Conservation (phyloP, 2,113 vertebrate genomes). For the Sphaerodactylus townsendi region DNA sequence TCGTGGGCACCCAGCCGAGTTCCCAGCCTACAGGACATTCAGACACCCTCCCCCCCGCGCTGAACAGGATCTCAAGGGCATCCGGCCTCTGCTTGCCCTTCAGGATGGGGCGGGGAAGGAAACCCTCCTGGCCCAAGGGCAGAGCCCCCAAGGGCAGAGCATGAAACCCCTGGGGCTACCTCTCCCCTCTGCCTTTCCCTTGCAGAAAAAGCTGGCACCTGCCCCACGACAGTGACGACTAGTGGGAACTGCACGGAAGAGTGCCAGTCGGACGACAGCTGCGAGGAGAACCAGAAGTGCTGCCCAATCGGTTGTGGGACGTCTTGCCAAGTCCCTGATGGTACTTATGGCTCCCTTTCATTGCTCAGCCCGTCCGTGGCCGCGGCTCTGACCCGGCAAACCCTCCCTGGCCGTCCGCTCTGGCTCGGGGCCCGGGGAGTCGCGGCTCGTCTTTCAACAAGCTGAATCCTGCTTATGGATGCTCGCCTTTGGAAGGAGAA, state of each 20-base stretch:
- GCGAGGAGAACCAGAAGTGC: constrained; percentile 68
- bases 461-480: no score
- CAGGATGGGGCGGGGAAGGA: neutral
- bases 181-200: constrained; percentile 41
- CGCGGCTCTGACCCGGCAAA: neutral
- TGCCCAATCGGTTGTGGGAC: constrained; percentile 60
- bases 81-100: neutral
- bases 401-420: neutral
- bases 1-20: no score
- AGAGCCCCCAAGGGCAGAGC: neutral
- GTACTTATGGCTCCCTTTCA: constrained; percentile 56
- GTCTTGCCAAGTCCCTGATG: constrained; percentile 64
- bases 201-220: constrained; percentile 64
- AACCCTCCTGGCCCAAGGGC: no score
- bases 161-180: no score
- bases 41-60: neutral
- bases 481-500: no score
- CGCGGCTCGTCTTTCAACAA: no score
- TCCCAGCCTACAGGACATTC: neutral
- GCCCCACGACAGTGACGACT: constrained; percentile 26
- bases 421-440: neutral
- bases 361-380: neutral
- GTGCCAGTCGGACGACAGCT: constrained; percentile 67
- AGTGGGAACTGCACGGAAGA: constrained; percentile 54
- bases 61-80: neutral